Base-by-base conservation (phyloP, 2,797 vertebrate species). In the Cebuella pygmaea region DNA sequence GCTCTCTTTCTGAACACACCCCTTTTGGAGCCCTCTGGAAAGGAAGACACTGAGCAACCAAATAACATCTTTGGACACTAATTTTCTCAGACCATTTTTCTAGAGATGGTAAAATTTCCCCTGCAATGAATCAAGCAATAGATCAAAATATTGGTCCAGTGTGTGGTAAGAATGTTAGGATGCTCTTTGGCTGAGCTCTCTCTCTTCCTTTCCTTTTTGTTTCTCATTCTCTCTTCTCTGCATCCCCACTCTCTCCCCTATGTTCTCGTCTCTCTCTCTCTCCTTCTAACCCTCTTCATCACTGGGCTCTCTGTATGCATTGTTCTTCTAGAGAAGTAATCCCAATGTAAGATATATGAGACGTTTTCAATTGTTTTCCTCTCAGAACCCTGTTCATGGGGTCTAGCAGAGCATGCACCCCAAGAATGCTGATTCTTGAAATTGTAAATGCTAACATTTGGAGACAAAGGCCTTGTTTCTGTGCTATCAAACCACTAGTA, bases 31-130 rank as follows among this genome's bases (percentile, higher is more conserved):
- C 33, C 50, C 12, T 24, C 79, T 95, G 84, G 78, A 84, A 96
- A 92, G 86, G 64, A 90, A 87, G 86, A 98, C 55, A 94, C 82
- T 57, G 80, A 96, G 88, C 30, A 52, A 61, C 52, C n/a, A 89
- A 85, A 90, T 80, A 78, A 55, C 82, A 55, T n/a, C 41, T 95
- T 86, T 84, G 15, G 83, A 61, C 59, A 76, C 67, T 87, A 27
- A 3, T n/a, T 93, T 90, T 50, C 86, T 59, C 1, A 1, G 90
- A 67, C 3, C 30, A n/a, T 4, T 67, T 67, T 67, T 67, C 61
- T 67, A n/a, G 61, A 67, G 61, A 67, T 67, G 61, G 61, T 67
- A 33, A n/a, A 67, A 67, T 67, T 67, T 33, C 33, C 30, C 7
- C 15, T 17, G 30, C 30, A n/a, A 19, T n/a, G 61, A 33, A 17